Evolutionary conservation across 2,113 vertebrate genomes (phyloP), one percentile per base, ranked within the genome.

Genomic region (Chrysemys picta): DNA sequence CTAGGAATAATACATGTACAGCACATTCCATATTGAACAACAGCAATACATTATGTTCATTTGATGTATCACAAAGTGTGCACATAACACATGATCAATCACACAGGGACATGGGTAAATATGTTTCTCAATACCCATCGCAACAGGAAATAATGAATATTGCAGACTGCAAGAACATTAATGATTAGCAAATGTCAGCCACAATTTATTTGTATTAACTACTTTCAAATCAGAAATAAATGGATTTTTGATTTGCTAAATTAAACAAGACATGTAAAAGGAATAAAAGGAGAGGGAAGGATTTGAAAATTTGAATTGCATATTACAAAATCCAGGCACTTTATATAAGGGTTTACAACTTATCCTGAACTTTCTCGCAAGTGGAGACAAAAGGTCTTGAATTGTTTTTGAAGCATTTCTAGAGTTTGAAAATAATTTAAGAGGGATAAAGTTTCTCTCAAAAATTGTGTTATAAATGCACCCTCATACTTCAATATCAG

Each of bases 151-250:
- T 80, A 89, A 88, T 21, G 89, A 65, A 35, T 27, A 78, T 52
- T 94, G 53, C 76, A 92, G 91, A 47, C 49, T 91, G 31, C 75
- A 72, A 89, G 59, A 91, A 35, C 21, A 1, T 93, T 96, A 94
- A 95, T 96, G 52, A 90, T 75, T 92, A 89, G 78, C 38, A 96
- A 96, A 93, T 88, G 82, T 95, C 94, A 94, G 16, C 49, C 24
- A 54, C 82, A 25, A 45, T 95, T 94, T 93, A 91, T 94, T 95
- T 96, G 85, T 91, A 87, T 91, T 75, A 84, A 85, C 52, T 92
- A 27, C 91, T 95, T 93, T 95, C 29, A 91, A 80, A 96, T 92
- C 59, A 93, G 65, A 89, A 92, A 91, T 87, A 93, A 95, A 94
- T 87, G 82, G 31, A 6, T 50, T 90, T 91, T 94, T 93, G 62